Base-by-base conservation (phyloP, 2,888 invertebrate genomes). In the Hyalella azteca region DNA sequence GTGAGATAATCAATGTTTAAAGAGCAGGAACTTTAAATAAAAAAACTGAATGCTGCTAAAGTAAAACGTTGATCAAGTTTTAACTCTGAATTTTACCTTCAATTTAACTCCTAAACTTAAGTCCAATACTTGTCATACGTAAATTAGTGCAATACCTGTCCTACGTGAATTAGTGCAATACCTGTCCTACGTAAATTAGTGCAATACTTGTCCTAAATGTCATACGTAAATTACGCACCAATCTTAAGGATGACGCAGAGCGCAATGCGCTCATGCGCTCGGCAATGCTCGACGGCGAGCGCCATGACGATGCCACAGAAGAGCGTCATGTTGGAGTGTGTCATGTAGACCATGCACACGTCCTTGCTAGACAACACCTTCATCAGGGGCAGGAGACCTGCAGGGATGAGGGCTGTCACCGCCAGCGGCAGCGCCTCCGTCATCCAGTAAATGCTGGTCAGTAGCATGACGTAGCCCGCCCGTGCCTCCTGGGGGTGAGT, bases 281-380 rank as follows among this genome's bases (percentile, higher is more conserved):
- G 95, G 85, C 95, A 95, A 87, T 94, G 93, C 88, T 97, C 96
- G 0, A 97, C 93, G 0, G 94, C 95, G 0, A 95, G 93, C 0
- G 96, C 96, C 79, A 96, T 94, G 88, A 96, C 93, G 85, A 97
- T 90, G 32, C 96, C 96, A 0, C 95, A 96, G 88, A 94, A 91
- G 87, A 94, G 94, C 94, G 94, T 94, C 91, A 94, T 93, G 86
- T 93, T 92, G 0, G 94, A 94, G 86, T 93, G 93, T 88, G 93
- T 94, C 86, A 94, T 92, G 87, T 94, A 94, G 49, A 93, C 79
- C 9, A 77, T 60, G 50, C 81, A 82, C 1, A 45, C 45, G 9
- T 75, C 75, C 48, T 79, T 78, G 9, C 82, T 84, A 22, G 81
- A 76, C 73, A 82, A 66, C 36, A 84, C 77, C 32, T 81, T 80